Percentiles rank a stretch among this genome's conserved stretches.
These are phyloP conservation scores for Papilio elwesi DNA, from an alignment of 2,888 invertebrate species.

Conservation along the genomic window DNA sequence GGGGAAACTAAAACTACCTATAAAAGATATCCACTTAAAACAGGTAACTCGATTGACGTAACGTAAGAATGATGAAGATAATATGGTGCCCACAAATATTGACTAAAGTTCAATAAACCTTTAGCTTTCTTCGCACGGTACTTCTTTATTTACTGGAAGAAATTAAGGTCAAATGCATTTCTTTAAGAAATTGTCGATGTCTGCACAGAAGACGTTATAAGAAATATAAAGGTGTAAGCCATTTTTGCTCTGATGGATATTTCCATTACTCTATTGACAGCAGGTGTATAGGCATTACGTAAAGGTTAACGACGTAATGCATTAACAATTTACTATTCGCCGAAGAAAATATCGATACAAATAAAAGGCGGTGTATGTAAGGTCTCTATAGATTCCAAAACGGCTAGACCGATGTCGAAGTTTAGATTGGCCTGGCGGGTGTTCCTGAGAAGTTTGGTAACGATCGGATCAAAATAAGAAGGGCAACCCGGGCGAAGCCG, in stretches of 20 bases:
- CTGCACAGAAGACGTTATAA: constrained; percentile 9
- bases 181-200: constrained; percentile 39
- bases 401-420: too few relatives aligned
- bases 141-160: constrained; percentile 53
- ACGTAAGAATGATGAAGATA: constrained; percentile 49
- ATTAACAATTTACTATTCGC: too few relatives aligned
- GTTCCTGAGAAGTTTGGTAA: too few relatives aligned
- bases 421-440: too few relatives aligned
- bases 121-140: constrained; percentile 51
- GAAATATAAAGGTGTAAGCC: neutral
- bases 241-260: constrained; percentile 8
- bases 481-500: too few relatives aligned
- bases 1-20: neutral
- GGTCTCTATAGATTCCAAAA: too few relatives aligned
- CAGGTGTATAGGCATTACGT: constrained; percentile 1
- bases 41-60: constrained; percentile 50
- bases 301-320: constrained; percentile 17
- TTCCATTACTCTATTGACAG: constrained; percentile 5
- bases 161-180: constrained; percentile 63
- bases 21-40: neutral
- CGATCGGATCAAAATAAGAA: too few relatives aligned
- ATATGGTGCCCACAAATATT: constrained; percentile 53
- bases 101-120: constrained; percentile 63
- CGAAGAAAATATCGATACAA: too few relatives aligned
- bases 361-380: too few relatives aligned